Evolutionary conservation across 2,888 invertebrate species (phyloP), one percentile per base, ranked within the genome.

Genomic region (Drepana falcataria): DNA sequence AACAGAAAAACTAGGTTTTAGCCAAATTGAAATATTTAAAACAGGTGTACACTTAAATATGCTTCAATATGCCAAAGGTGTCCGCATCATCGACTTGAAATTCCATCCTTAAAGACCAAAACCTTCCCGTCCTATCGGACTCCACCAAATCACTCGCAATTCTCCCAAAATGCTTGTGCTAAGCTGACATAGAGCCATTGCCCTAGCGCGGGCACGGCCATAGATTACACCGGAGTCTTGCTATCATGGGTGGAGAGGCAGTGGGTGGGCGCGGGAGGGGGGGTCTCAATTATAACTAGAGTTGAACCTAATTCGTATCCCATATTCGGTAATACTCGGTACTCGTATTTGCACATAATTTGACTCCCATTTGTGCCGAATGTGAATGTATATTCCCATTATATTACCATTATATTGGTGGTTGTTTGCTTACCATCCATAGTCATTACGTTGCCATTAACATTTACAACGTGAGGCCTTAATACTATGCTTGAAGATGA

Each of bases 241-340:
- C 49, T 52, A 48, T 53, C 51, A 49, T 53, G 49, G 37, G 21
- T 37, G 2, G 49, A 35, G 51, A 21, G 51, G 49, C 33, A 2
- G 37, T 35, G 34, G 41, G 48, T 7, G 37, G 47, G 40, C 3
- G 47, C 5, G 34, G 7, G 51, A 33, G 48, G 40, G 44, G 48
- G 35, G 47, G 48, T 7, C 44, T 9, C 6, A 44, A 44, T 44
- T 44, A 44, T 9, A 48, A 52, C 48, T 44, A 44, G 44, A 44
- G 44, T 9, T 44, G 44, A 44, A 44, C 44, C 44, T 44, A 44
- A 48, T 48, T 48, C 33, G 6, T 33, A 34, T 21, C 7, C 41
- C 7, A 37, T 37, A 37, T 40, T 40, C 3, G 40, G 40, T 40
- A 40, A 9, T 48, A 33, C 34, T 48, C 33, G 2, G 44, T 6